Evolutionary conservation across 2,113 vertebrate species (phyloP).

Genomic region (Entelurus aequoreus): DNA sequence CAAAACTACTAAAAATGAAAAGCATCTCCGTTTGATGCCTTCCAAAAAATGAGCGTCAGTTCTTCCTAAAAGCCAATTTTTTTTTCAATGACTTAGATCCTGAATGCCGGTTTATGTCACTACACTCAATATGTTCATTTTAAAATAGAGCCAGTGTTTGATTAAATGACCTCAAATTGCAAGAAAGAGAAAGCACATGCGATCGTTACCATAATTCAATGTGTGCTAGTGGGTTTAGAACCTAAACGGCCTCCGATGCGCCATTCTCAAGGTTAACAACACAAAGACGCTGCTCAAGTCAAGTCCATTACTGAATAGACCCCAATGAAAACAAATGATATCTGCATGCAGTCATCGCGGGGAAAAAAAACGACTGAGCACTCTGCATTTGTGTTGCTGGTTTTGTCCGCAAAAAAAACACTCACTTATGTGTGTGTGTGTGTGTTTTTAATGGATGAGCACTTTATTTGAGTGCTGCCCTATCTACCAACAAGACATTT

Average conservation of each 20-base stretch:
- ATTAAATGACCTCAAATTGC: too few species aligned
- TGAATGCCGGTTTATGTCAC: too few species aligned
- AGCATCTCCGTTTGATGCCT: too few species aligned
- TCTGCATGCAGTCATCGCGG: slow-evolving; percentile 42
- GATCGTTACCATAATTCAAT: slow-evolving; percentile 11
- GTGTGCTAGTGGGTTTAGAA: slow-evolving; percentile 18
- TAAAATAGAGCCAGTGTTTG: too few species aligned
- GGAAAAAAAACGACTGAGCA: slow-evolving; percentile 46
- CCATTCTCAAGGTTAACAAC: slow-evolving; percentile 62
- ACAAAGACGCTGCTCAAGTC: slow-evolving; percentile 56
- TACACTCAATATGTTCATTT: too few species aligned
- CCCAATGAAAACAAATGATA: slow-evolving; percentile 62
- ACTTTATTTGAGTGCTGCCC: slow-evolving; percentile 27
- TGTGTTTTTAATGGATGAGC: slow-evolving; percentile 44
- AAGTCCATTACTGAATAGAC: slow-evolving; percentile 56
- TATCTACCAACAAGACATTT: slow-evolving; percentile 51
- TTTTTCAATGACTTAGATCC: too few species aligned
- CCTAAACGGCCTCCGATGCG: slow-evolving; percentile 43
- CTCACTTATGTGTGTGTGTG: slow-evolving; percentile 43
- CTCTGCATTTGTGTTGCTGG: slow-evolving; percentile 32
- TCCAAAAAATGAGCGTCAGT: too few species aligned
- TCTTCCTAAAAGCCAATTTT: too few species aligned
- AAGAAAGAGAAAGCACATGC: too few species aligned
- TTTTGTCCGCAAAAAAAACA: slow-evolving; percentile 48
- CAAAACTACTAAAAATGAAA: too few species aligned